Base-by-base conservation (phyloP, 2,888 invertebrate species). In the Hirtodrosophila histrioides region DNA sequence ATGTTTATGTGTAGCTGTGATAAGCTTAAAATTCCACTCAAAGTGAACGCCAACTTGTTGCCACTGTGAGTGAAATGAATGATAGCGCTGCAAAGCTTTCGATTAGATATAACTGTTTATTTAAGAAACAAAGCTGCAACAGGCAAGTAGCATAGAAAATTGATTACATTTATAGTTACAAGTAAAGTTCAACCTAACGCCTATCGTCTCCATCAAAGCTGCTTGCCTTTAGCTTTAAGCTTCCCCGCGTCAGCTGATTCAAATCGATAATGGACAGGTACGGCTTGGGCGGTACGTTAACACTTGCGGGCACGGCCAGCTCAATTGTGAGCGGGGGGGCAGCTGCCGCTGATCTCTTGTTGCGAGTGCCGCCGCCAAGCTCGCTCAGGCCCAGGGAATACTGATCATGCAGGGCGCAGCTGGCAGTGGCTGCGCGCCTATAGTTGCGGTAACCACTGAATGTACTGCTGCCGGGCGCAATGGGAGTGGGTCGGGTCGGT, bases 181-280 rank as follows among this genome's bases (percentile, higher is more conserved):
- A n/a, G 6, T 44, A 10, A 40, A 43, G n/a, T 35, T 35, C 6
- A 43, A 69, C 9, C 41, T 75, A 86, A n/a, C 82, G 75, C 23
- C 82, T 66, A 24, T 82, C 82, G 29, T 82, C 67, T 6, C 64
- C 70, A 45, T 85, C 84, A 11, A 85, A 86, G 41, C 84, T 85
- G 11, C 39, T 84, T 12, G 86, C 63, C 24, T 88, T 86, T 2
- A 86, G 56, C 36, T 94, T 94, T 46, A 94, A 91, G 57, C 94
- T 94, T 35, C 93, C 93, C 51, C 94, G 92, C 5, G 94, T 94
- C 87, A 95, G 93, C 90, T 94, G 93, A 92, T 95, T 95, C 88
- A 95, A 94, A 92, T 95, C 95, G 71, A 95, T 95, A 78, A 95
- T 95, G 27, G 95, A 94, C 67, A 95, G 92, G 85, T 94, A 93